A percentile compares a stretch with the other conserved stretches of the same genome.
phyloP scores from a whole-genome alignment of 1,140 invertebrate species.

The Prorops nasuta region DNA sequence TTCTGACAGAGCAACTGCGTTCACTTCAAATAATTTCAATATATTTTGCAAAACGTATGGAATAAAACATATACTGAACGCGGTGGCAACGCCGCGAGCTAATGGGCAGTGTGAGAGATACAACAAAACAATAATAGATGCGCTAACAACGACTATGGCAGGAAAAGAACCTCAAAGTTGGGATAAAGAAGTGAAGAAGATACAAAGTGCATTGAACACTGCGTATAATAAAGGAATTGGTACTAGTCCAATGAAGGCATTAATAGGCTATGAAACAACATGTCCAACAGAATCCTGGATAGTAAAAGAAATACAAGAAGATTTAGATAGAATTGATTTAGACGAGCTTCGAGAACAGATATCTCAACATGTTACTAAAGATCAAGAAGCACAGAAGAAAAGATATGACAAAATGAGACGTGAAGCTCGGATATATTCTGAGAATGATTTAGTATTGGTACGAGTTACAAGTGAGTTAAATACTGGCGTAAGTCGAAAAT shows the following conservation, averaged over 20 bases:
- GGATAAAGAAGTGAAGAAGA: constrained; percentile 3
- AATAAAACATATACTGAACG: constrained; percentile 30
- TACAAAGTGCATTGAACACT: not conserved
- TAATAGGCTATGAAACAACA: not conserved
- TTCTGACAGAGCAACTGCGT: not conserved
- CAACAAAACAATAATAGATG: constrained; percentile 10
- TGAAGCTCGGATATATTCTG: not conserved
- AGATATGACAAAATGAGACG: not conserved
- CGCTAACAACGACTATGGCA: not conserved
- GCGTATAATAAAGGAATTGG: too few relatives aligned
- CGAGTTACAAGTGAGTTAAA: not conserved
- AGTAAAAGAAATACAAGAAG: too few relatives aligned
- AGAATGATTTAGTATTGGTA: not conserved
- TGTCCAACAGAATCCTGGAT: not conserved
- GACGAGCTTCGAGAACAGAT: not conserved
- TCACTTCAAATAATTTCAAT: constrained; percentile 14
- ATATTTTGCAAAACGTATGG: constrained; percentile 19
- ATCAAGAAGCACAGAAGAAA: constrained; percentile 1
- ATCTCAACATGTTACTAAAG: not conserved
- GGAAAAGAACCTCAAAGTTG: not conserved
- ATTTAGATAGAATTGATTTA: not conserved
- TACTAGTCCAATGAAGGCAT: not conserved
- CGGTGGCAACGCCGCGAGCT: constrained; percentile 27
- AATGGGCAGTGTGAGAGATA: constrained; percentile 23
- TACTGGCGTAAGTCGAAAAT: constrained; percentile 1